Evolutionary conservation across 2,888 invertebrate species (phyloP).

Genomic region (Xanthostigma xanthostigma): DNA sequence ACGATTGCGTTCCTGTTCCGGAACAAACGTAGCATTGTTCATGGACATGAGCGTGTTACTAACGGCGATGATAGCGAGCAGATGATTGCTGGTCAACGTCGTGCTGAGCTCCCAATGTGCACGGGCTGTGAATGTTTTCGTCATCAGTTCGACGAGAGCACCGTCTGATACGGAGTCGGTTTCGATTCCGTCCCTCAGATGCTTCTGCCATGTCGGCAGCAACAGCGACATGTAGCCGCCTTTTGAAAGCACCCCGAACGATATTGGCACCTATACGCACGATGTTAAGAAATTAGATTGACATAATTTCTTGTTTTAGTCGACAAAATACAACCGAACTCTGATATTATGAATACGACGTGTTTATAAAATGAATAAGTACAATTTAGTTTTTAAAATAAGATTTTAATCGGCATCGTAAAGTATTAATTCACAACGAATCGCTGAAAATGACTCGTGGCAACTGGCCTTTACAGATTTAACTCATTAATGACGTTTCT

Average conservation of each 20-base stretch:
- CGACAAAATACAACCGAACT: too few species aligned
- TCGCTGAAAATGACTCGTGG: too few species aligned
- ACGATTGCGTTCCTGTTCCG: slow-evolving; percentile 69
- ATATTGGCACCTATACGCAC: slow-evolving; percentile 55
- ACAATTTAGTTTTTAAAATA: too few species aligned
- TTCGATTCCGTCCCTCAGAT: slow-evolving; percentile 22
- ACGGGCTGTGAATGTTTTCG: slow-evolving; percentile 67
- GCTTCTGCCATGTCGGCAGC: slow-evolving; percentile 64
- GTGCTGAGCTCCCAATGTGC: slow-evolving; percentile 95
- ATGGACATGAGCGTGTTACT: slow-evolving; percentile 97
- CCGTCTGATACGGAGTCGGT: slow-evolving; percentile 8
- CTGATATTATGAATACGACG: too few species aligned
- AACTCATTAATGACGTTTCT: too few species aligned
- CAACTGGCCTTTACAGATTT: too few species aligned
- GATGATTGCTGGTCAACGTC: slow-evolving; percentile 88
- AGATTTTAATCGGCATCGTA: too few species aligned
- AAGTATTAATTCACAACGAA: too few species aligned
- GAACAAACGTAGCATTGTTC: slow-evolving; percentile 88
- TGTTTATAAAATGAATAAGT: too few species aligned
- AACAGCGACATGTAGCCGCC: slow-evolving; percentile 90
- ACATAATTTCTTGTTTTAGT: too few species aligned
- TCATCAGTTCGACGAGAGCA: slow-evolving; percentile 46
- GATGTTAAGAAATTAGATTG: neutral
- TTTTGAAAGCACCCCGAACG: slow-evolving; percentile 93
- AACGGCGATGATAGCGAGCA: slow-evolving; percentile 84